Evolutionary conservation across 2,113 vertebrate genomes (phyloP).

Genomic region (Scolopax mira): DNA sequence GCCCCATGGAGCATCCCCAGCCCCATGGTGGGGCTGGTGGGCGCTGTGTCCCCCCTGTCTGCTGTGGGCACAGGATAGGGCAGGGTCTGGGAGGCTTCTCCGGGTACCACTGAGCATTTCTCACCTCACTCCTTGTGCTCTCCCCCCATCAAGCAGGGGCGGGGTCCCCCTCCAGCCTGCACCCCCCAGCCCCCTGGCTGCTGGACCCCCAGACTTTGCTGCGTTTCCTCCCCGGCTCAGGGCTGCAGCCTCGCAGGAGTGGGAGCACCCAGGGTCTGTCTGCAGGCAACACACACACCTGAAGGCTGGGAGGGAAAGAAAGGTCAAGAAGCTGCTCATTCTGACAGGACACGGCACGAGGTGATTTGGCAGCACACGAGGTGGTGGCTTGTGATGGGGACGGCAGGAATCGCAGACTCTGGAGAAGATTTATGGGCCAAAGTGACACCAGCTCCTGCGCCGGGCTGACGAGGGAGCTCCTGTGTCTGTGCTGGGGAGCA

Average conservation of each 20-base stretch:
- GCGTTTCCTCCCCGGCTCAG: fast-evolving
- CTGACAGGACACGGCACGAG: not conserved
- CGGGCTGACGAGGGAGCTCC: not conserved
- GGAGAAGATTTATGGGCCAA: not conserved
- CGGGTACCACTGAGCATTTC: fast-evolving
- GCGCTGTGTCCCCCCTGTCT: not conserved
- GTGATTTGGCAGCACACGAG: not conserved
- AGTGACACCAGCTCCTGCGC: not conserved
- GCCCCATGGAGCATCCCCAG: not conserved
- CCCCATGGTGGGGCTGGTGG: fast-evolving
- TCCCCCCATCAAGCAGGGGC: fast-evolving
- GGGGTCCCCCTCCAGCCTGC: not conserved
- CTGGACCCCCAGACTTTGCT: fast-evolving
- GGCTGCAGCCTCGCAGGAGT: not conserved
- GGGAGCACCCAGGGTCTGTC: fast-evolving
- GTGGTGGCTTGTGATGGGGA: not conserved
- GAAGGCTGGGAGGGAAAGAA: not conserved
- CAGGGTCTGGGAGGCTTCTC: not conserved
- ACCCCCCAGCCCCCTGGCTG: not conserved
- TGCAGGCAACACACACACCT: not conserved
- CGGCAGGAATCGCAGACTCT: not conserved
- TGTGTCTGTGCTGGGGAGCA: not conserved
- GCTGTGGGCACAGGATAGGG: not conserved
- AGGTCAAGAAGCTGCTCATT: not conserved
- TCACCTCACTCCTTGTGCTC: not conserved